Conservation (phyloP, 2,888 invertebrate species). For the Poecilus cupreus region DNA sequence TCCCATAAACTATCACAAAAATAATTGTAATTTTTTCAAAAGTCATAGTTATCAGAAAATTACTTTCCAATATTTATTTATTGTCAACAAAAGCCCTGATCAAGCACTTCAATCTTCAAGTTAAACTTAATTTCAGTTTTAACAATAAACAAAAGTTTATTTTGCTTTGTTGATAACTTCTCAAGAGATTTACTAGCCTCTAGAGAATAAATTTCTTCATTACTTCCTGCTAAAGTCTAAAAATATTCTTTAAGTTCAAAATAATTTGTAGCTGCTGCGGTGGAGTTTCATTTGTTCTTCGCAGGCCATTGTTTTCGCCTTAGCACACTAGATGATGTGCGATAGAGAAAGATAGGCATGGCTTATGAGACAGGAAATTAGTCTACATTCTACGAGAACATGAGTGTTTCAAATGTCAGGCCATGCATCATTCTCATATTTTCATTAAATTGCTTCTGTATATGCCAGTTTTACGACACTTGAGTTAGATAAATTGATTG, state of each 20-base stretch:
- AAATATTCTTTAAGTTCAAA: constrained; percentile 28
- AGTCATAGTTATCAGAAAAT: constrained; percentile 5
- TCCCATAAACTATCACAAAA: neutral
- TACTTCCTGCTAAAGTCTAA: constrained; percentile 4
- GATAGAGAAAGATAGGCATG: neutral
- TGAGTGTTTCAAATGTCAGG: neutral
- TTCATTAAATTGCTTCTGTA: constrained; percentile 13
- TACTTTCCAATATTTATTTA: neutral
- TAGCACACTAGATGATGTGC: neutral
- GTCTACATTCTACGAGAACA: neutral
- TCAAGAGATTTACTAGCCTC: neutral
- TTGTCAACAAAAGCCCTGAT: neutral
- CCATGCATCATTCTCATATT: constrained; percentile 23
- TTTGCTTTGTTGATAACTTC: neutral
- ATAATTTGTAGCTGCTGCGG: constrained; percentile 29
- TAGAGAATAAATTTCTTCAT: constrained; percentile 10
- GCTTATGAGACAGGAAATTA: constrained; percentile 1
- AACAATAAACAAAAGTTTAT: constrained; percentile 26
- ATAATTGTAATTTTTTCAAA: neutral
- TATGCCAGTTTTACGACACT: neutral
- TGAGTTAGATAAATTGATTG: constrained; percentile 3
- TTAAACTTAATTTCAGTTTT: neutral
- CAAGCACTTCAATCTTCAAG: neutral
- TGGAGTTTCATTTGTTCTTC: constrained; percentile 12
- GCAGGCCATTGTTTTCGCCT: neutral